phyloP scores from a whole-genome alignment of 2,888 invertebrate species.

The Drosophila austrosaltans region DNA sequence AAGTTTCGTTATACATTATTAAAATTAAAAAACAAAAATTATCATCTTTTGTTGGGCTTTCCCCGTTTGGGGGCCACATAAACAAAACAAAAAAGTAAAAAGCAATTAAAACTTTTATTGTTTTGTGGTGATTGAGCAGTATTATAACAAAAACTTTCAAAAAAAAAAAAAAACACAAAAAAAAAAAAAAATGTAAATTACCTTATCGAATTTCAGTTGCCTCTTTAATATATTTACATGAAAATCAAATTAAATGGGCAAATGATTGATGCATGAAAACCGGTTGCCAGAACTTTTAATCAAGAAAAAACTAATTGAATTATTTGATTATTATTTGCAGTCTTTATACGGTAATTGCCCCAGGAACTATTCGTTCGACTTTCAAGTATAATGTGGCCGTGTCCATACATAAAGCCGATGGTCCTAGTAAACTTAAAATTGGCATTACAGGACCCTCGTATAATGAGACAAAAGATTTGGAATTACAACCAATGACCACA shows the following conservation, averaged over 20 bases:
- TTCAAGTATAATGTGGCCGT: slow-evolving; percentile 93
- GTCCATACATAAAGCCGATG: slow-evolving; percentile 84
- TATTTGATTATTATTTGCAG: slow-evolving; percentile 49
- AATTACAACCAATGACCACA: slow-evolving; percentile 89
- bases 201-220: slow-evolving; percentile 20
- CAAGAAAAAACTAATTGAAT: slow-evolving; percentile 3
- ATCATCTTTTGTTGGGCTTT: slow-evolving; percentile 2
- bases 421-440: slow-evolving; percentile 86
- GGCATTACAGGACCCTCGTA: slow-evolving; percentile 90
- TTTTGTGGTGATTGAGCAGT: slow-evolving; percentile 3
- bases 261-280: background rate
- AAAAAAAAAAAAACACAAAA: slow-evolving; percentile 1
- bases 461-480: slow-evolving; percentile 88
- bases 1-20: background rate
- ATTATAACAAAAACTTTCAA: slow-evolving; percentile 6
- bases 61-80: background rate
- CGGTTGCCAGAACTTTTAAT: background rate
- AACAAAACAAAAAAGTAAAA: background rate
- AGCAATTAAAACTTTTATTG: background rate
- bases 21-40: background rate
- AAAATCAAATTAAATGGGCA: slow-evolving; percentile 27
- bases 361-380: slow-evolving; percentile 91
- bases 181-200: background rate
- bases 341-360: slow-evolving; percentile 90
- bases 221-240: slow-evolving; percentile 26